These are phyloP conservation scores for Vanessa tameamea DNA, from an alignment of 1,140 invertebrate genomes.

Conservation along the genomic window DNA sequence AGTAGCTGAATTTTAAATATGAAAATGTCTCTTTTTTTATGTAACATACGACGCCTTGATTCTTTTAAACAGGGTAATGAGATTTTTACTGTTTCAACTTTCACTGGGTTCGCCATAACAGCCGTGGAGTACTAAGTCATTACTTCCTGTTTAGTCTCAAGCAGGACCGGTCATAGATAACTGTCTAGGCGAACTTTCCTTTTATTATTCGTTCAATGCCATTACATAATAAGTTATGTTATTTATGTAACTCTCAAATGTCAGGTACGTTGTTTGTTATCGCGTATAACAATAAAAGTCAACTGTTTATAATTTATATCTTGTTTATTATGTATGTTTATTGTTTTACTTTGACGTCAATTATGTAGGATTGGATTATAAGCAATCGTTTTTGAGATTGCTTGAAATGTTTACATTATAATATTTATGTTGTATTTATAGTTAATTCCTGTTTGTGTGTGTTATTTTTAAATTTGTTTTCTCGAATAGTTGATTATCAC, in stretches of 20 bases:
- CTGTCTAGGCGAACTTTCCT: constrained; percentile 48
- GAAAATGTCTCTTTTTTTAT: not conserved
- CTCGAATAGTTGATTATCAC: not conserved
- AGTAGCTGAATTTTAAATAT: not conserved
- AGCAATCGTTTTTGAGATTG: too few relatives aligned
- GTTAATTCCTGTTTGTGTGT: too few relatives aligned
- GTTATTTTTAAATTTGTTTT: too few relatives aligned
- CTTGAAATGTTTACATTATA: too few relatives aligned
- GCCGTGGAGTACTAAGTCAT: constrained; percentile 12
- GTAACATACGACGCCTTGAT: not conserved
- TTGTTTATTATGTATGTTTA: too few relatives aligned
- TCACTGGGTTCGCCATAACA: constrained; percentile 27
- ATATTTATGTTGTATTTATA: too few relatives aligned
- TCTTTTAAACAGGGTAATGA: constrained; percentile 17
- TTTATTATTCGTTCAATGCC: constrained; percentile 43
- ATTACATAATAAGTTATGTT: constrained; percentile 33
- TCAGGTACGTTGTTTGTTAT: constrained; percentile 42
- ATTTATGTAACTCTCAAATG: constrained; percentile 43
- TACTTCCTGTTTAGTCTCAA: constrained; percentile 32
- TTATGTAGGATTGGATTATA: too few relatives aligned
- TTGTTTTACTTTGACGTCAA: too few relatives aligned
- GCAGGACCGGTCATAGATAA: constrained; percentile 28
- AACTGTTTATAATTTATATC: not conserved
- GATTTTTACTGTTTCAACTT: constrained; percentile 24
- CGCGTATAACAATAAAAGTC: constrained; percentile 30